These are phyloP conservation scores for Nemurella pictetii DNA, from an alignment of 2,888 invertebrate genomes.

Conservation along the genomic window DNA sequence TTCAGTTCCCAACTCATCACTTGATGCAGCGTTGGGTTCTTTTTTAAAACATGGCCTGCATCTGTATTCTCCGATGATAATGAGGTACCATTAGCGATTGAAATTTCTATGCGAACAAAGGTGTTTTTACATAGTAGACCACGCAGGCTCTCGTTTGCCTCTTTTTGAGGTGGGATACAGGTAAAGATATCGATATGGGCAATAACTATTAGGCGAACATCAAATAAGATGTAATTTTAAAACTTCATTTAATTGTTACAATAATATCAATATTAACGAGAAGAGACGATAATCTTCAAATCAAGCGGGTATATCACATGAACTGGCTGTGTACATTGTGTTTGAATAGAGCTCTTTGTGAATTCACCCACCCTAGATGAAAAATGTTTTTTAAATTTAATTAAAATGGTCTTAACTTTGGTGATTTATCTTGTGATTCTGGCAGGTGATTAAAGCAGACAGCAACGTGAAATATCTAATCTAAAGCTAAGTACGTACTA, in stretches of 20 bases:
- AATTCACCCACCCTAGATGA: slow-evolving; percentile 6
- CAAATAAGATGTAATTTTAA: too few relatives aligned
- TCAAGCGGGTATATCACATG: background rate
- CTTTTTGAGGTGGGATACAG: too few relatives aligned
- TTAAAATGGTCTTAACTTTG: slow-evolving; percentile 32
- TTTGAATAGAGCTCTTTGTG: background rate
- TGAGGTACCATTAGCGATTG: background rate
- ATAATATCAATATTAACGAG: too few relatives aligned
- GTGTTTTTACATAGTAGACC: too few relatives aligned
- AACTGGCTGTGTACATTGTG: slow-evolving; percentile 10
- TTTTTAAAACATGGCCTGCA: background rate
- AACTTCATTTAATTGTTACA: too few relatives aligned
- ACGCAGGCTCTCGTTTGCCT: too few relatives aligned
- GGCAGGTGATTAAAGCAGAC: slow-evolving; percentile 28
- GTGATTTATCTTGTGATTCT: slow-evolving; percentile 32
- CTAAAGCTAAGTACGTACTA: slow-evolving; percentile 12
- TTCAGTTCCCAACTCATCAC: background rate
- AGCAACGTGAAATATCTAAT: slow-evolving; percentile 22
- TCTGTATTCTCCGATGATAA: background rate
- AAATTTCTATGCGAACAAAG: too few relatives aligned
- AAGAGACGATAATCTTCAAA: too few relatives aligned
- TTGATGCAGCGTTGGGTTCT: background rate
- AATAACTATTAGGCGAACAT: too few relatives aligned
- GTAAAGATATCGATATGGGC: too few relatives aligned
- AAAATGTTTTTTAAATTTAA: slow-evolving; percentile 31